Percentiles rank a stretch among this genome's conserved stretches.
phyloP scores from a whole-genome alignment of 2,113 vertebrate species.

The Hippolais icterina region DNA sequence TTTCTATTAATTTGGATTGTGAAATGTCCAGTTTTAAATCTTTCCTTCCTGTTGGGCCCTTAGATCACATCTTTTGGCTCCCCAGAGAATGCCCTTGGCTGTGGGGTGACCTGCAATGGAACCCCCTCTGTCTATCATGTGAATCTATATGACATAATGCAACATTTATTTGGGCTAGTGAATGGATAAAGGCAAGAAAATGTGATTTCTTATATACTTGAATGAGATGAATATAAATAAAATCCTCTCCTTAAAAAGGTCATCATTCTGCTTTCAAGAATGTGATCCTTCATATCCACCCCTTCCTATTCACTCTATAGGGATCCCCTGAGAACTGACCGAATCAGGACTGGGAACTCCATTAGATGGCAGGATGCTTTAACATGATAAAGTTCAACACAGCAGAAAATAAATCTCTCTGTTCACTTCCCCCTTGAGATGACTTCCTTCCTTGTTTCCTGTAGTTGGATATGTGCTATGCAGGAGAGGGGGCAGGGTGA shows the following conservation, averaged over 20 bases:
- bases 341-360: neutral
- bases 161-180: neutral
- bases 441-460: conserved; percentile 52
- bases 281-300: neutral
- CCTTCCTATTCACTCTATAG: neutral
- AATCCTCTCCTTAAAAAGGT: neutral
- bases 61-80: neutral
- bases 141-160: neutral
- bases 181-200: conserved; percentile 12
- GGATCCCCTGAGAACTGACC: neutral
- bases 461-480: neutral
- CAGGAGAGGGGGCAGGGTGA: neutral
- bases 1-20: neutral
- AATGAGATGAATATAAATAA: neutral
- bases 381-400: conserved; percentile 40
- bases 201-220: neutral
- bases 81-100: neutral
- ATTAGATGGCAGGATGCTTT: conserved; percentile 7
- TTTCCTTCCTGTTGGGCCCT: neutral
- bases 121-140: neutral
- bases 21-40: neutral
- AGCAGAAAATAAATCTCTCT: conserved; percentile 41
- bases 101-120: neutral
- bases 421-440: conserved; percentile 28
- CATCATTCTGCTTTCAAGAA: neutral